phyloP scores from a whole-genome alignment of 2,797 vertebrate genomes.

The Emys orbicularis region DNA sequence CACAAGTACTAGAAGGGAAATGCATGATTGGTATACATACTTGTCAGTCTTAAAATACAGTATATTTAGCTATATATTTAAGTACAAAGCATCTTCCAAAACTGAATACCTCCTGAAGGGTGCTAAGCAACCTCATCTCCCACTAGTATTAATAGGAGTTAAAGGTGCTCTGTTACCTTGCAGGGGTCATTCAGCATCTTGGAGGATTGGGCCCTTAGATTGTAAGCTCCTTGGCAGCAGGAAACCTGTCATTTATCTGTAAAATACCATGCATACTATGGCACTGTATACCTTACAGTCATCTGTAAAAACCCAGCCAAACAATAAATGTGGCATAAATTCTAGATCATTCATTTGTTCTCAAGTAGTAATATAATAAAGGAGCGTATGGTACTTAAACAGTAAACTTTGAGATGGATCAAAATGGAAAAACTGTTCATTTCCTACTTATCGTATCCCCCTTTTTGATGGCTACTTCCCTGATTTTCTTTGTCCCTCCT shows the following conservation, averaged over 20 bases:
- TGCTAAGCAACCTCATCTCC: background rate
- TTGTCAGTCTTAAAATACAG: background rate
- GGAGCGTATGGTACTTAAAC: background rate
- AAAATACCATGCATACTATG: background rate
- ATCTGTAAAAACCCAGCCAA: constrained; percentile 30
- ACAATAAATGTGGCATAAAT: constrained; percentile 41
- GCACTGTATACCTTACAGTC: background rate
- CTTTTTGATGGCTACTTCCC: background rate
- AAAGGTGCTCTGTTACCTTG: background rate
- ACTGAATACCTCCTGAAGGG: background rate
- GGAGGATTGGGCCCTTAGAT: background rate
- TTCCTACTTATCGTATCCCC: background rate
- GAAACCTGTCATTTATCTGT: background rate
- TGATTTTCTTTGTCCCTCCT: background rate
- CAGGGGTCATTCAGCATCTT: background rate
- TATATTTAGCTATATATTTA: background rate
- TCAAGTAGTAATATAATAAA: background rate
- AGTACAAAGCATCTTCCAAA: fast-evolving
- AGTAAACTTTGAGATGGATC: fast-evolving
- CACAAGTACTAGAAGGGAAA: background rate
- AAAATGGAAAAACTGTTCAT: background rate
- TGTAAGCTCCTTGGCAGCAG: background rate
- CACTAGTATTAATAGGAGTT: background rate
- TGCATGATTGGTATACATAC: background rate
- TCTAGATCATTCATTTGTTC: background rate